These are phyloP conservation scores for Trachelus troglodyta DNA, from an alignment of 2,888 invertebrate species.

Conservation along the genomic window DNA sequence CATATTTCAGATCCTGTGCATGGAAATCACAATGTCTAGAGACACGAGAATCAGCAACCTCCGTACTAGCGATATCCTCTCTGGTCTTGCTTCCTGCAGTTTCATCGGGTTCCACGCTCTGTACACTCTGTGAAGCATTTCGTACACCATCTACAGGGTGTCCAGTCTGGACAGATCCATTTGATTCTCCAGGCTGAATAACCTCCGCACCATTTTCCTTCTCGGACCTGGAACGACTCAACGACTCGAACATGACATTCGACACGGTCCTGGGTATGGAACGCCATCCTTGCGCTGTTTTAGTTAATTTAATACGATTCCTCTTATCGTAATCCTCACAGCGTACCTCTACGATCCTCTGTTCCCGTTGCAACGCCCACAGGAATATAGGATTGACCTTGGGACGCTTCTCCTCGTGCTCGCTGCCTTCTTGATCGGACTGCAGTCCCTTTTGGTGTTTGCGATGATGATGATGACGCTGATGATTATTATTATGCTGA, in stretches of 20 bases:
- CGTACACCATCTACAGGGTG: constrained; percentile 44
- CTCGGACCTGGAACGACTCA: constrained; percentile 11
- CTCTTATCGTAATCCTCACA: constrained; percentile 90
- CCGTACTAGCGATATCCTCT: neutral
- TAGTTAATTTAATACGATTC: constrained; percentile 85
- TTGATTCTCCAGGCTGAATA: neutral
- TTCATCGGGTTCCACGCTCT: neutral
- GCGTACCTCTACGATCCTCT: constrained; percentile 83
- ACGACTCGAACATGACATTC: constrained; percentile 31
- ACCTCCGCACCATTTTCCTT: neutral
- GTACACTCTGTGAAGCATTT: neutral
- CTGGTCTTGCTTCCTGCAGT: neutral
- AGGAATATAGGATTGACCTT: constrained; percentile 84
- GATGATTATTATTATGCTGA: constrained; percentile 46
- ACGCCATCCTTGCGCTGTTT: constrained; percentile 84
- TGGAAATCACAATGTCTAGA: neutral
- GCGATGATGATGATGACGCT: constrained; percentile 42
- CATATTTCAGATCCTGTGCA: neutral
- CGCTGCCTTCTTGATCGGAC: constrained; percentile 40
- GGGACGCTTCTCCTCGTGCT: constrained; percentile 70
- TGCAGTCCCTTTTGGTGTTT: constrained; percentile 28
- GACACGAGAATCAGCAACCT: neutral
- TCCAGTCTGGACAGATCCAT: neutral
- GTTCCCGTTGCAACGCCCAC: constrained; percentile 85
- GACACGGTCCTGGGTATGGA: constrained; percentile 82